phyloP scores from a whole-genome alignment of 1,140 invertebrate species.

The Zaprionus davidi region DNA sequence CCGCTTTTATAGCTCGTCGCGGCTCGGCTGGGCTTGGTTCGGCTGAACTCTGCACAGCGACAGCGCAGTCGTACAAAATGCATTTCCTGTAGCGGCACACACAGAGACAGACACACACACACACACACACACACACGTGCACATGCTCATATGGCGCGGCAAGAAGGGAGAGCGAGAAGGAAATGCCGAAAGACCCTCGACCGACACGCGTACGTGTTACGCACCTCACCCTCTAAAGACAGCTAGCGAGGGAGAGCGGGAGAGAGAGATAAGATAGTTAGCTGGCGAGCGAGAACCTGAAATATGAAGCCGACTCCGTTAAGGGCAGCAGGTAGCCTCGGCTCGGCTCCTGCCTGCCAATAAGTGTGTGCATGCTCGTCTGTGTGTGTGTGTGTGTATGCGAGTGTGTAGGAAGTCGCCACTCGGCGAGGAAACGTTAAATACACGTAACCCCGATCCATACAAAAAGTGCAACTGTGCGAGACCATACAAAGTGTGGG shows the following conservation, averaged over 20 bases:
- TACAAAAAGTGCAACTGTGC: conserved; percentile 75
- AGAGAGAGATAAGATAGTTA: conserved; percentile 40
- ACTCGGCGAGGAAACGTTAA: conserved; percentile 69
- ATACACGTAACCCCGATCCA: conserved; percentile 43
- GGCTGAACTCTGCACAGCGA: conserved; percentile 6
- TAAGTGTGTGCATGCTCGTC: conserved; percentile 12
- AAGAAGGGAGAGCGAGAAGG: conserved; percentile 49
- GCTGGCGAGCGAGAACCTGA: conserved; percentile 67
- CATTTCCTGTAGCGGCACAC: conserved; percentile 72
- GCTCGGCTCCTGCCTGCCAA: conserved; percentile 7
- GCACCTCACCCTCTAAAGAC: conserved; percentile 62
- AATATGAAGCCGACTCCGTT: conserved; percentile 63
- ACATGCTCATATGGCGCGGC: conserved; percentile 11
- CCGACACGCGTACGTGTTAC: conserved; percentile 66
- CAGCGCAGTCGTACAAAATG: conserved; percentile 59
- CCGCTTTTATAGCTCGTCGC: conserved; percentile 75
- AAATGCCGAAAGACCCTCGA: conserved; percentile 54
- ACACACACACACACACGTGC: conserved; percentile 38
- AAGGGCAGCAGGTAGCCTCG: conserved; percentile 62
- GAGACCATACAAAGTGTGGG: conserved; percentile 73
- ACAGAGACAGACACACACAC: conserved; percentile 33
- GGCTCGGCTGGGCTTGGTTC: neutral
- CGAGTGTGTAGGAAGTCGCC: conserved; percentile 44
- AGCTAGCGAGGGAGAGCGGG: conserved; percentile 16
- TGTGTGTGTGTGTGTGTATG: conserved; percentile 16